Base-by-base conservation (phyloP, 2,113 vertebrate genomes). In the Aegithalos caudatus region DNA sequence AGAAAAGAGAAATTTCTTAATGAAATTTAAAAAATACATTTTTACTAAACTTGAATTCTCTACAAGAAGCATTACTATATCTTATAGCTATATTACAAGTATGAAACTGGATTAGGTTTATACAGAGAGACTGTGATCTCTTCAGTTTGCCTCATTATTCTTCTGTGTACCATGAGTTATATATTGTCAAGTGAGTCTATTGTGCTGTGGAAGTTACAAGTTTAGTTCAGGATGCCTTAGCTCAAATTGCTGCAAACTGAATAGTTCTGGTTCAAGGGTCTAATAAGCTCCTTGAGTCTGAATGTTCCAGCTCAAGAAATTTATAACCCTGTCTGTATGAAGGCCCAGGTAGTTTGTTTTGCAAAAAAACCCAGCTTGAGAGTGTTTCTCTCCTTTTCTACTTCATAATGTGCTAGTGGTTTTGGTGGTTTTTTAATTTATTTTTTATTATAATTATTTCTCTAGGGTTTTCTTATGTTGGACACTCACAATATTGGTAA, bases 241-340 rank as follows among this genome's bases (percentile, higher is more conserved):
- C 67, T 92, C 40, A 74, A 47, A 71, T 71, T 83, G 64, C 80
- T 91, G 45, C 79, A 57, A 71, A 94, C 31, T 11, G 64, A 88
- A 56, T 62, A 80, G 81, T 80, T 88, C 74, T 90, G 64, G 74
- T 93, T 95, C 85, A 84, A 84, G 80, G 72, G 80, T 95, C 90
- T 90, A 90, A 47, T 42, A 86, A 95, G 66, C 66, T 90, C n/a
- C 64, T 94, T 18, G 56, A 80, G 31, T 45, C 72, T 86, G 51
- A 84, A 77, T 71, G n/a, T 81, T 78, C 56, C 71, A 67, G 53
- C 77, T 93, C 8, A 25, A 70, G 72, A 14, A 92, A 93, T 86
- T 67, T 60, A 79, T 90, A 92, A 74, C 56, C 17, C 40, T 90
- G 60, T 44, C 57, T 66, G 37, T 42, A 7, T 73, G 62, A 89